A percentile compares a stretch with the other conserved stretches of the same genome.
Evolutionary conservation across 2,888 invertebrate genomes (phyloP).

Genomic region (Epistrophella euchroma): DNA sequence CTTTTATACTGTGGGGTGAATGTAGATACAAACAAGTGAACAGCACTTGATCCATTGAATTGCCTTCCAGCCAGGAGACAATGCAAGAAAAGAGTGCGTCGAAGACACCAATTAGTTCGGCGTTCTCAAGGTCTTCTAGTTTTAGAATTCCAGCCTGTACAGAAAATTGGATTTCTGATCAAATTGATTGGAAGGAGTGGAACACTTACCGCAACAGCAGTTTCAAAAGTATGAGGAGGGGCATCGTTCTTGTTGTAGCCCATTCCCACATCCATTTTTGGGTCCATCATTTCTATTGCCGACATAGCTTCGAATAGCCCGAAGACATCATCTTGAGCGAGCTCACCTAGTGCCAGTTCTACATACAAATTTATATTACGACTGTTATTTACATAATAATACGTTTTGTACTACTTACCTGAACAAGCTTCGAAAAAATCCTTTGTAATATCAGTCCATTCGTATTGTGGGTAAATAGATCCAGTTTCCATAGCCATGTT

Average conservation of each 20-base stretch:
- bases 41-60: slow-evolving; percentile 97
- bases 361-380: slow-evolving; percentile 14
- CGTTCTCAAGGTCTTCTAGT: slow-evolving; percentile 89
- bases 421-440: slow-evolving; percentile 87
- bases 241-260: slow-evolving; percentile 94
- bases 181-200: not conserved
- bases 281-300: slow-evolving; percentile 99
- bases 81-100: slow-evolving; percentile 97
- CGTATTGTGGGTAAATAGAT: slow-evolving; percentile 81
- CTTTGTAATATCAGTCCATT: slow-evolving; percentile 84
- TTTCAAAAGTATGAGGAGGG: slow-evolving; percentile 93
- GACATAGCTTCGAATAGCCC: slow-evolving; percentile 99
- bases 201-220: slow-evolving; percentile 90
- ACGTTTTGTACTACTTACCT: slow-evolving; percentile 81
- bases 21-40: slow-evolving; percentile 98
- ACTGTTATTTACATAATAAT: not conserved
- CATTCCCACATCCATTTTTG: slow-evolving; percentile 99
- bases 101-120: slow-evolving; percentile 95
- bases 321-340: slow-evolving; percentile 95
- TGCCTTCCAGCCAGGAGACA: slow-evolving; percentile 99
- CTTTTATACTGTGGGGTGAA: slow-evolving; percentile 92
- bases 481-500: slow-evolving; percentile 64
- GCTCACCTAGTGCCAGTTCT: slow-evolving; percentile 94
- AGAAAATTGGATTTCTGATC: slow-evolving; percentile 69
- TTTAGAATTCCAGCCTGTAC: slow-evolving; percentile 89